phyloP scores from a whole-genome alignment of 2,888 invertebrate genomes.

The Drosophila greeni region DNA sequence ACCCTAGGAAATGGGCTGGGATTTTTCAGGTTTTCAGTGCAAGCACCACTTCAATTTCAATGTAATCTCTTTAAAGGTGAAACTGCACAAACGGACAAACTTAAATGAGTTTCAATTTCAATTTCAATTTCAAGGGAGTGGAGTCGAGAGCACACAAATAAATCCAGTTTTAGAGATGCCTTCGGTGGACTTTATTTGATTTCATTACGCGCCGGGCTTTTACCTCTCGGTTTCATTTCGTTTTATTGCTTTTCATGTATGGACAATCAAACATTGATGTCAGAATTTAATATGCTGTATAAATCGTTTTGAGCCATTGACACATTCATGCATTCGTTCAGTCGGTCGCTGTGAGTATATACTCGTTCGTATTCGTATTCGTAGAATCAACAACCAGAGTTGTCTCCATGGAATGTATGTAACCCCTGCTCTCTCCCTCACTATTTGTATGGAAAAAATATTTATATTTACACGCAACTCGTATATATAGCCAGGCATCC shows the following conservation, averaged over 20 bases:
- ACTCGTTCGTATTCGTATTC: slow-evolving; percentile 11
- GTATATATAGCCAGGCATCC: slow-evolving; percentile 1
- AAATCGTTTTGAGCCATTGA: slow-evolving; percentile 75
- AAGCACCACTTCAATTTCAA: slow-evolving; percentile 69
- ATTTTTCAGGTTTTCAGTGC: slow-evolving; percentile 20
- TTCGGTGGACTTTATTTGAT: slow-evolving; percentile 57
- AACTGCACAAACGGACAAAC: slow-evolving; percentile 56
- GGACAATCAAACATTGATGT: slow-evolving; percentile 73
- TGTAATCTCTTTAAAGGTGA: slow-evolving; percentile 73
- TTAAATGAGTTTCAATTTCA: slow-evolving; percentile 67
- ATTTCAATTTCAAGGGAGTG: slow-evolving; percentile 27
- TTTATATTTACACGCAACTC: slow-evolving; percentile 60
- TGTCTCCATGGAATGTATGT: slow-evolving; percentile 41
- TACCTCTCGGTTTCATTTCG: slow-evolving; percentile 3
- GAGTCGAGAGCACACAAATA: slow-evolving; percentile 17
- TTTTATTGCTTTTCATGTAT: slow-evolving; percentile 40
- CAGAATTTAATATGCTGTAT: slow-evolving; percentile 74
- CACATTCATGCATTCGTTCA: slow-evolving; percentile 69
- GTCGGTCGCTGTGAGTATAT: slow-evolving; percentile 23
- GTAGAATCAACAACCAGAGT: slow-evolving; percentile 34
- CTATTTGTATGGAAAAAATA: slow-evolving; percentile 53
- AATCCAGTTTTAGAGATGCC: slow-evolving; percentile 61
- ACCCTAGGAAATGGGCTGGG: slow-evolving; percentile 8
- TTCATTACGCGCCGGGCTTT: slow-evolving; percentile 59
- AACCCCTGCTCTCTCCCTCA: not conserved